These are phyloP conservation scores for Labeo rohita DNA, from an alignment of 2,113 vertebrate genomes.

Conservation along the genomic window DNA sequence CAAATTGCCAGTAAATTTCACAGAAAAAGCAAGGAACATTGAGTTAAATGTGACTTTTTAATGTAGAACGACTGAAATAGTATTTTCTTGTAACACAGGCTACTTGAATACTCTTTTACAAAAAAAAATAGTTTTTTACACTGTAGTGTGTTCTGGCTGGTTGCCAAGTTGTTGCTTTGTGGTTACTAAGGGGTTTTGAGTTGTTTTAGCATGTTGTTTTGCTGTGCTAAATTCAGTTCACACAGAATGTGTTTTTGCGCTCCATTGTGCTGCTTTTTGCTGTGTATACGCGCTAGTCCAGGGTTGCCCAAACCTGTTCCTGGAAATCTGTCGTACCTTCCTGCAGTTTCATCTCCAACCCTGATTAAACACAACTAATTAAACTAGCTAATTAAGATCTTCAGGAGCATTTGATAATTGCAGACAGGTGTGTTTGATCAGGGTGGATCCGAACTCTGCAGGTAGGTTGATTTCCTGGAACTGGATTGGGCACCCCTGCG, in stretches of 20 bases:
- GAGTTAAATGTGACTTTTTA: neutral
- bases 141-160: neutral
- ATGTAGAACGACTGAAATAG: neutral
- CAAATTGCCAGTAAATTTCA: too few species aligned
- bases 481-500: too few species aligned
- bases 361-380: too few species aligned
- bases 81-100: neutral
- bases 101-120: neutral
- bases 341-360: too few species aligned
- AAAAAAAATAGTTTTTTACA: neutral
- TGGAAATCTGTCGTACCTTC: too few species aligned
- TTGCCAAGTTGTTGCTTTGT: neutral
- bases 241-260: neutral
- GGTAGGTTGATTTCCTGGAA: too few species aligned
- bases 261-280: neutral
- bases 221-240: neutral
- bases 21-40: neutral
- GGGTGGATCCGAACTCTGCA: too few species aligned
- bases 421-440: too few species aligned
- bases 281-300: too few species aligned
- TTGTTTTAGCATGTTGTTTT: neutral
- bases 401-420: too few species aligned
- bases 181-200: neutral
- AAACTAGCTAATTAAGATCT: too few species aligned
- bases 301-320: too few species aligned